Conservation (phyloP, 2,113 vertebrate species). For the Periophthalmus modestus region DNA sequence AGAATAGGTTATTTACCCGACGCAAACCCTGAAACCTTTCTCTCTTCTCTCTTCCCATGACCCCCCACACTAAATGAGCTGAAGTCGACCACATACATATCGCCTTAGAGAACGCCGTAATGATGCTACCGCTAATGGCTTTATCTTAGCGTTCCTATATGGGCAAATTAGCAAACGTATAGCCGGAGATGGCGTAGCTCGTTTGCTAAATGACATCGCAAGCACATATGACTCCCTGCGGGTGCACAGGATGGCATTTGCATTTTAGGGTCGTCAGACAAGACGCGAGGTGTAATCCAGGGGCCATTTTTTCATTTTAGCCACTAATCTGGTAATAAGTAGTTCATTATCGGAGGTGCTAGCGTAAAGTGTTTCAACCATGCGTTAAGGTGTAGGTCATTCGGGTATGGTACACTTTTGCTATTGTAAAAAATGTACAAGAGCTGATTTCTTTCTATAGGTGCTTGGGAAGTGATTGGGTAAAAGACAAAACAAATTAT, state of each 20-base stretch:
- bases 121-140: neutral
- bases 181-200: neutral
- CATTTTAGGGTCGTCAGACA: conserved; percentile 2
- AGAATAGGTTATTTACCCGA: conserved; percentile 28
- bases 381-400: neutral
- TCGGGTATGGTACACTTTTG: neutral
- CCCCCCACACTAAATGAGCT: conserved; percentile 2
- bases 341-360: conserved; percentile 1
- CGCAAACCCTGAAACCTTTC: conserved; percentile 25
- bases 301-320: neutral
- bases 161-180: conserved; percentile 5
- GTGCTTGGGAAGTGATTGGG: too few relatives aligned
- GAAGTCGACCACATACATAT: neutral
- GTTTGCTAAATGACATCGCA: conserved; percentile 9
- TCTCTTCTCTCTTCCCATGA: conserved; percentile 38
- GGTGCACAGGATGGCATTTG: neutral
- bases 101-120: neutral
- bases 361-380: neutral
- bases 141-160: conserved; percentile 6
- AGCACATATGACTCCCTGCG: neutral
- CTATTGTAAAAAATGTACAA: neutral
- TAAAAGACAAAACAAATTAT: too few relatives aligned
- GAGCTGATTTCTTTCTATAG: too few relatives aligned
- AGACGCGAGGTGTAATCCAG: neutral
- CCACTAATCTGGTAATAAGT: conserved; percentile 7